These are phyloP conservation scores for Nasalis larvatus DNA, from an alignment of 2,113 vertebrate genomes.

Conservation along the genomic window DNA sequence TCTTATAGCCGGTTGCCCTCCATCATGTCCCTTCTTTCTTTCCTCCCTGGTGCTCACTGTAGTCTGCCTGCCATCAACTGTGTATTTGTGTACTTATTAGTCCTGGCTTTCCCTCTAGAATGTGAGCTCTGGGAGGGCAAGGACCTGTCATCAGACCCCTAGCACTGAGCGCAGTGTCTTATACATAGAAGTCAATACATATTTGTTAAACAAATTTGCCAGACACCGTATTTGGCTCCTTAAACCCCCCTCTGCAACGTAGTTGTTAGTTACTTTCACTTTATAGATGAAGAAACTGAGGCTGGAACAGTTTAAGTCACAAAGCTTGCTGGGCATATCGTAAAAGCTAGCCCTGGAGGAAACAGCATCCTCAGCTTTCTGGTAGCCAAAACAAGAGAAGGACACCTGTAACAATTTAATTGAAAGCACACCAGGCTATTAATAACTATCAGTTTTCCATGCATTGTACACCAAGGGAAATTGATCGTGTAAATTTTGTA, in stretches of 20 bases:
- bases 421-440: background rate
- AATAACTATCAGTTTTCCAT: background rate
- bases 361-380: background rate
- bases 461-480: background rate
- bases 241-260: background rate
- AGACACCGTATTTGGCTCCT: background rate
- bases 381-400: background rate
- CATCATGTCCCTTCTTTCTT: background rate
- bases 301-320: background rate
- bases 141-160: background rate
- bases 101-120: background rate
- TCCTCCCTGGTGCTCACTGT: fast-evolving
- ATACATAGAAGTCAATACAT: background rate
- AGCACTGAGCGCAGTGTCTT: background rate
- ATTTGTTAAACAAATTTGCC: background rate
- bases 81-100: background rate
- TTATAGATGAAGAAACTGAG: background rate
- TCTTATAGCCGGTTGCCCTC: background rate
- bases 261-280: background rate
- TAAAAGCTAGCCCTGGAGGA: background rate
- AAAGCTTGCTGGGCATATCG: background rate
- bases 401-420: background rate
- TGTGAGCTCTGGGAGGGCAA: background rate
- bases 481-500: background rate
- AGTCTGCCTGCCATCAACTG: background rate